A percentile compares a stretch with the other conserved stretches of the same genome.
Evolutionary conservation across 2,888 invertebrate species (phyloP).

Genomic region (Lymantria monacha): DNA sequence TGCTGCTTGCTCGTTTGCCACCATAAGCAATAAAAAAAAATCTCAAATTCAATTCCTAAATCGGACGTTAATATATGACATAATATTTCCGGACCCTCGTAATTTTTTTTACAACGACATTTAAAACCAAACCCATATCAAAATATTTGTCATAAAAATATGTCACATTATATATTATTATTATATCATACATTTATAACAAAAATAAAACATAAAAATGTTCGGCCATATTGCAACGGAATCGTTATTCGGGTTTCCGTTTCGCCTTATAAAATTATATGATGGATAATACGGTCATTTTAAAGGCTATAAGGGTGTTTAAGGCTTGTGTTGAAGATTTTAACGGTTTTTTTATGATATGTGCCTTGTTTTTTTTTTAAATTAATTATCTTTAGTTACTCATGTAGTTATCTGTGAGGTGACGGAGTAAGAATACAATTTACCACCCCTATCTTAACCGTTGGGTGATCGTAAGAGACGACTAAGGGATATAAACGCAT

Average conservation of each 20-base stretch:
- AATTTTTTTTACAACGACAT: conserved; percentile 1
- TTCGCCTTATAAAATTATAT: conserved; percentile 20
- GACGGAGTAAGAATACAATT: too few species aligned
- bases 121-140: conserved; percentile 6
- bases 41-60: too few species aligned
- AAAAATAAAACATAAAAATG: conserved; percentile 26
- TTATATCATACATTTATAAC: conserved; percentile 10
- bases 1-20: too few species aligned
- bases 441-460: too few species aligned
- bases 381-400: too few species aligned
- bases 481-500: too few species aligned
- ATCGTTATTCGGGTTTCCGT: conserved; percentile 14
- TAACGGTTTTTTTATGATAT: neutral
- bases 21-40: too few species aligned
- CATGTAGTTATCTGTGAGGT: too few species aligned
- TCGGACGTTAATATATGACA: too few species aligned
- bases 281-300: conserved; percentile 13
- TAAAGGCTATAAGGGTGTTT: conserved; percentile 5
- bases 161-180: conserved; percentile 23
- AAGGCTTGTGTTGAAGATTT: conserved; percentile 11
- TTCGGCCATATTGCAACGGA: conserved; percentile 17
- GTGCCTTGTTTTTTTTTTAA: too few species aligned
- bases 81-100: too few species aligned
- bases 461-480: too few species aligned
- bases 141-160: conserved; percentile 5